phyloP scores from a whole-genome alignment of 2,797 vertebrate genomes.

The Enoplosus armatus region DNA sequence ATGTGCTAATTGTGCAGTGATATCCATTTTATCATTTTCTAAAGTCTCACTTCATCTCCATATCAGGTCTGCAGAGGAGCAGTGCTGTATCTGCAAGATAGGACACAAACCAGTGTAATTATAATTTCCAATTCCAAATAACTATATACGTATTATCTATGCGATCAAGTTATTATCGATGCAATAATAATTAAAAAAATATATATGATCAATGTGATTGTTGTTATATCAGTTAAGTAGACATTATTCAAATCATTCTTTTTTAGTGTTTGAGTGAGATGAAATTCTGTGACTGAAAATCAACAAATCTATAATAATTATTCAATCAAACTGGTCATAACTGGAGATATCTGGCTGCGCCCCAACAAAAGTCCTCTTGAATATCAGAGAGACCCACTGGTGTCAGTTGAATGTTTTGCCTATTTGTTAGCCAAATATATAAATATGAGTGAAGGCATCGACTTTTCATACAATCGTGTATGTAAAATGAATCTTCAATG shows the following conservation, averaged over 20 bases:
- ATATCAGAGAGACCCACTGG: background rate
- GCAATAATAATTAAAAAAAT: background rate
- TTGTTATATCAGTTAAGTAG: background rate
- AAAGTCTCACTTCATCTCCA: background rate
- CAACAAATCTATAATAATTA: background rate
- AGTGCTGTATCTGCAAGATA: background rate
- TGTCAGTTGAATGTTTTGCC: background rate
- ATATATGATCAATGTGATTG: background rate
- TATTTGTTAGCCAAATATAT: background rate
- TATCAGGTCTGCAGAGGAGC: background rate
- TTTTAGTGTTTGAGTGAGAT: background rate
- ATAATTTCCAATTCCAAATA: background rate
- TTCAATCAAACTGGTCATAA: slow-evolving; percentile 1
- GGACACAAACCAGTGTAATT: background rate
- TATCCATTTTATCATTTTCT: background rate
- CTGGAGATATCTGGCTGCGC: background rate
- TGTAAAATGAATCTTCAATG: background rate
- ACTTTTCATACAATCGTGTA: background rate
- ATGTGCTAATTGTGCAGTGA: background rate
- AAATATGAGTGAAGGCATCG: background rate
- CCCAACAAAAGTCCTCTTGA: background rate
- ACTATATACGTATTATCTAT: background rate
- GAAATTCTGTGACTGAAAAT: background rate
- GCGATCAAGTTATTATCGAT: background rate
- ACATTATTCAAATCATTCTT: background rate